Evolutionary conservation across 2,113 vertebrate genomes (phyloP).

Genomic region (Anolis carolinensis): DNA sequence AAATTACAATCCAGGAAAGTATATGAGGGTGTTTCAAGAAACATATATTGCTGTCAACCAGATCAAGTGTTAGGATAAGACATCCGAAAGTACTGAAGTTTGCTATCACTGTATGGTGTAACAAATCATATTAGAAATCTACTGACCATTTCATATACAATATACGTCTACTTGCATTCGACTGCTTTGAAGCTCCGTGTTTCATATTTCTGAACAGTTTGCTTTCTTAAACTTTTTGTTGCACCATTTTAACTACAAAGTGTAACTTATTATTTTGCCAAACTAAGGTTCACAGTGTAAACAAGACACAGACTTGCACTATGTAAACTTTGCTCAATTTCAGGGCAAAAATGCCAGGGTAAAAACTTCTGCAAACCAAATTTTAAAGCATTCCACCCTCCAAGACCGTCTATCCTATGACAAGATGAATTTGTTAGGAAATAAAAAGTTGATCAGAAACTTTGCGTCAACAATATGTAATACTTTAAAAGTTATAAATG

Average conservation of each 20-base stretch:
- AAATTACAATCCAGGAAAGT: neutral
- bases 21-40: neutral
- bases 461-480: neutral
- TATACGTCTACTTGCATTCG: neutral
- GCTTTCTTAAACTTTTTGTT: neutral
- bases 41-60: neutral
- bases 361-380: neutral
- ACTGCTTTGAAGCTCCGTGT: neutral
- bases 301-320: neutral
- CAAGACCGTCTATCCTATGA: neutral
- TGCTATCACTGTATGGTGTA: neutral
- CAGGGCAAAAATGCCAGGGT: neutral
- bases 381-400: neutral
- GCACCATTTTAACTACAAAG: neutral
- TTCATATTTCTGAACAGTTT: neutral
- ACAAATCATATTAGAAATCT: neutral
- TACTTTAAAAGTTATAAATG: neutral
- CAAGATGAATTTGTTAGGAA: neutral
- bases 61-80: neutral
- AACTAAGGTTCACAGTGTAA: neutral
- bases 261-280: neutral
- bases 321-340: neutral
- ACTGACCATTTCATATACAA: neutral
- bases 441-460: neutral
- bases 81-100: neutral